Percentiles rank a stretch among this genome's conserved stretches.
Conservation (phyloP, 2,888 invertebrate species). For the Apamea crenata region DNA sequence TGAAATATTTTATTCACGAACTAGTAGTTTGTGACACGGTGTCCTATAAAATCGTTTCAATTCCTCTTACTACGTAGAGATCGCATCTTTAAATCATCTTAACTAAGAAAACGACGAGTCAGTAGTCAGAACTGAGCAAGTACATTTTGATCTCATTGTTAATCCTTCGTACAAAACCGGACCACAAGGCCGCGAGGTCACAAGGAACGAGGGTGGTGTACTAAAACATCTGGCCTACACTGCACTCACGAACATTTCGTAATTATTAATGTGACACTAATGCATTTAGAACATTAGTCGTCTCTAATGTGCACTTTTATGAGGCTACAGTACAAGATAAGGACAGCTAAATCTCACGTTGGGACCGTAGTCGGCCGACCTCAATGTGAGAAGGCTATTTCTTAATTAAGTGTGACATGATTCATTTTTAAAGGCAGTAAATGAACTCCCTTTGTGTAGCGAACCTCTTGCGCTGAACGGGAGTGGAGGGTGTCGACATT, state of each 20-base stretch:
- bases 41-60: neutral
- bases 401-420: slow-evolving; percentile 71
- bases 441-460: slow-evolving; percentile 56
- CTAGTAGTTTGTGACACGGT: slow-evolving; percentile 1
- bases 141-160: slow-evolving; percentile 47
- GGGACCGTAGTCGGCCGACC: slow-evolving; percentile 61
- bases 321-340: slow-evolving; percentile 80
- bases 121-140: slow-evolving; percentile 3
- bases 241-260: slow-evolving; percentile 78
- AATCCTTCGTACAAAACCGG: slow-evolving; percentile 43
- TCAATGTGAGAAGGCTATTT: slow-evolving; percentile 72
- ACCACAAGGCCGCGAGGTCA: slow-evolving; percentile 53
- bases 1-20: slow-evolving; percentile 46
- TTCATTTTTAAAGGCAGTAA: slow-evolving; percentile 66
- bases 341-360: slow-evolving; percentile 74
- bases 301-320: slow-evolving; percentile 86
- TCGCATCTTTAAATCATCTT: slow-evolving; percentile 3
- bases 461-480: slow-evolving; percentile 38
- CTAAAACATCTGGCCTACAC: slow-evolving; percentile 71
- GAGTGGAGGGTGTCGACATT: slow-evolving; percentile 62
- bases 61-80: neutral
- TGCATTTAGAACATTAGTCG: slow-evolving; percentile 85
- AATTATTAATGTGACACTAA: slow-evolving; percentile 86
- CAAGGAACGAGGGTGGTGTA: slow-evolving; percentile 55
- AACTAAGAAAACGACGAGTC: neutral